phyloP scores from a whole-genome alignment of 2,888 invertebrate genomes.

The Tetramorium bicarinatum region DNA sequence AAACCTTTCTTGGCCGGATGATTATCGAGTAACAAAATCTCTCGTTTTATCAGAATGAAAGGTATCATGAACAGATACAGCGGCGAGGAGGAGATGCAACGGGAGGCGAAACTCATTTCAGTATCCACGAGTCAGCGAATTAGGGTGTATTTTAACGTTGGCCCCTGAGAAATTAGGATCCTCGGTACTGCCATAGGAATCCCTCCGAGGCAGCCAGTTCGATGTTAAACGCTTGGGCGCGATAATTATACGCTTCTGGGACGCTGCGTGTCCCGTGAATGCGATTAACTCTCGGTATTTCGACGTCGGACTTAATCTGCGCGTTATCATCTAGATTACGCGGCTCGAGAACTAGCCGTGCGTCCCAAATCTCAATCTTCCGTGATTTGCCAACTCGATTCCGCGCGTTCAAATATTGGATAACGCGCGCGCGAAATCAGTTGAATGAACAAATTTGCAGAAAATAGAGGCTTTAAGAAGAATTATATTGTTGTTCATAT shows the following conservation, averaged over 20 bases:
- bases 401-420: conserved; percentile 25
- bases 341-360: conserved; percentile 53
- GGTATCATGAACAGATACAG: background rate
- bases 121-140: conserved; percentile 62
- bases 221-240: conserved; percentile 63
- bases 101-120: conserved; percentile 26
- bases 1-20: background rate
- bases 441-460: background rate
- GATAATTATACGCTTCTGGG: conserved; percentile 74
- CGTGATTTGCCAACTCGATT: conserved; percentile 41
- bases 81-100: conserved; percentile 28
- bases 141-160: conserved; percentile 42
- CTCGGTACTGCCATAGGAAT: conserved; percentile 35
- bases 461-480: background rate
- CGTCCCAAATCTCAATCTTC: conserved; percentile 57
- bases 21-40: background rate
- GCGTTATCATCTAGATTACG: conserved; percentile 78
- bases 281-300: conserved; percentile 78
- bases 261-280: conserved; percentile 71
- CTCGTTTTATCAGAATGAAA: background rate
- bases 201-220: conserved; percentile 49
- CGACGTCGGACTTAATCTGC: conserved; percentile 77
- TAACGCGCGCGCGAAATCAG: conserved; percentile 18
- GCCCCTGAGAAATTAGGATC: conserved; percentile 61
- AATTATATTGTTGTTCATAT: background rate